phyloP scores from a whole-genome alignment of 2,113 vertebrate species.

The Lagopus muta region DNA sequence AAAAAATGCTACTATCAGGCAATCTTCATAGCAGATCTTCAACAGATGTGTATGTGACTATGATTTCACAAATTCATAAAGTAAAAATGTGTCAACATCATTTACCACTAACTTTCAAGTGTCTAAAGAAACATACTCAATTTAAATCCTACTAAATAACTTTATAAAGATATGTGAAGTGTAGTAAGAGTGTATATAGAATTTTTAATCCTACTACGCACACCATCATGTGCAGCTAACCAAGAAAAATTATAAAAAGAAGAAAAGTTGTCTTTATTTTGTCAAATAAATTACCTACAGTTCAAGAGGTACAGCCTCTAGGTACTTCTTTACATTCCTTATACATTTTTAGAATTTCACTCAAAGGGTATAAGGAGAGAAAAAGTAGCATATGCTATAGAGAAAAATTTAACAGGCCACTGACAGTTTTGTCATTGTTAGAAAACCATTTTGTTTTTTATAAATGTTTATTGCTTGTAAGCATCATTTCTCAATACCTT shows the following conservation, averaged over 20 bases:
- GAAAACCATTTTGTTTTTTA: not conserved
- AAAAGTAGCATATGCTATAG: not conserved
- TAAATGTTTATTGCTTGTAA: not conserved
- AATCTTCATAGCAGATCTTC: conserved; percentile 35
- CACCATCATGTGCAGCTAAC: not conserved
- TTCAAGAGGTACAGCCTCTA: not conserved
- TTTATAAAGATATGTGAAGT: not conserved
- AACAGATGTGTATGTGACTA: conserved; percentile 12
- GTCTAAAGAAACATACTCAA: not conserved
- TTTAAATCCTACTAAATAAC: conserved; percentile 2
- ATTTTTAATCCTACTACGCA: not conserved
- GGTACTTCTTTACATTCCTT: not conserved
- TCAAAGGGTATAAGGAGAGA: not conserved
- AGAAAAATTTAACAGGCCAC: not conserved
- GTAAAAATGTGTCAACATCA: not conserved
- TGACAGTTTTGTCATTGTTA: not conserved
- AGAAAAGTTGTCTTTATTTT: not conserved
- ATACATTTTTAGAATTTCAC: not conserved
- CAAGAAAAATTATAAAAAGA: not conserved
- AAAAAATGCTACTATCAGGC: conserved; percentile 35
- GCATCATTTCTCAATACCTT: not conserved
- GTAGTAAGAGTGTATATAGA: not conserved
- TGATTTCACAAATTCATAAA: conserved; percentile 37
- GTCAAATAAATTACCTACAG: not conserved
- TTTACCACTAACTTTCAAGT: not conserved